Base-by-base conservation (phyloP, 2,113 vertebrate species). In the Aldabrachelys gigantea region DNA sequence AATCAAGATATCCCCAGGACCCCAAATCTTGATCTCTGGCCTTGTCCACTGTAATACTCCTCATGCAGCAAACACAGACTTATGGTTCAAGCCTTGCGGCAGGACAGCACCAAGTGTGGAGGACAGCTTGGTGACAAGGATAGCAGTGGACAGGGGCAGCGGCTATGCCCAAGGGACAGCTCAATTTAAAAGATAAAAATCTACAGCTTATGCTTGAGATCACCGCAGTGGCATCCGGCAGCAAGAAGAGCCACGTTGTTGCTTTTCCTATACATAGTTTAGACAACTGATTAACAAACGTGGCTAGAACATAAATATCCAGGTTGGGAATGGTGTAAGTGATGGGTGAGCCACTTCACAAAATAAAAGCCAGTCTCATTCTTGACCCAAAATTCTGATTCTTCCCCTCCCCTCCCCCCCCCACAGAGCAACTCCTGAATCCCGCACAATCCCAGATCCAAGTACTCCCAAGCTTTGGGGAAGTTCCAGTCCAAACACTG, bases 71-170 rank as follows among this genome's bases (percentile, higher is more conserved):
- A 2, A 4, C 69, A 24, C 2, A 3, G 96, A 93, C 95, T 82
- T 76, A 75, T 5, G 93, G 96, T 93, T 96, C 29, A 85, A 95
- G 97, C 97, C 96, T 95, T 1, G 96, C 17, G 9, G 65, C 65
- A 38, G 65, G 65, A n/a, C 96, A 96, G 97, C 96, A 41, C 93
- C 89, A 0, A 83, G 95, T 9, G 4, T 81, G 1, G 87, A 62
- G 92, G 50, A 59, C 95, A 21, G 94, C 94, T 8, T 85, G 84
- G 44, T 97, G 97, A 97, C 94, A 95, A 97, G 96, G 96, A 97
- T 97, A 49, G 95, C 96, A 95, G 91, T 97, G 96, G 97, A 97
- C 97, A 97, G 96, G 95, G 97, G 92, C 96, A 93, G 59, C 95
- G 93, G 31, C 96, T 95, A 93, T 44, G 96, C 97, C 97, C 96